Conservation (phyloP, 2,113 vertebrate species). For the Apteryx mantelli region DNA sequence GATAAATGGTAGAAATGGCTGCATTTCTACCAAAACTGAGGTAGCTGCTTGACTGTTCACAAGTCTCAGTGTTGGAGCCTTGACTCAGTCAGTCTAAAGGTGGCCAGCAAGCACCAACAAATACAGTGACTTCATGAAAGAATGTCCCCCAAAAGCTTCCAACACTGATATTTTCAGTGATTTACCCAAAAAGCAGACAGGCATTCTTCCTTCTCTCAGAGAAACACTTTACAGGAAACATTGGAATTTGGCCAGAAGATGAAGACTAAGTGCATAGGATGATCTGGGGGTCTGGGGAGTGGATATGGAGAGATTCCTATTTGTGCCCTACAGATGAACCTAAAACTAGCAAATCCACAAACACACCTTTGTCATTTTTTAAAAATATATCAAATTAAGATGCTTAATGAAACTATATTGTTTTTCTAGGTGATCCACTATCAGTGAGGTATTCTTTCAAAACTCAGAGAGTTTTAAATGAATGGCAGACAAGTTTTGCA, state of each 20-base stretch:
- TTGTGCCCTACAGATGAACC: background rate
- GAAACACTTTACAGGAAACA: background rate
- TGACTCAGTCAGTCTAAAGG: background rate
- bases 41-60: background rate
- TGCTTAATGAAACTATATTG: background rate
- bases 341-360: background rate
- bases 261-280: background rate
- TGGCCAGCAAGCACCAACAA: background rate
- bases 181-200: background rate
- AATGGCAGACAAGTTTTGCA: background rate
- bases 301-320: background rate
- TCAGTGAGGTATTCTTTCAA: background rate
- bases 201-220: background rate
- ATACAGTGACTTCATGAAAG: background rate
- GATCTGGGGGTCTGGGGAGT: background rate
- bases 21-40: background rate
- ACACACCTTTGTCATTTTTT: background rate
- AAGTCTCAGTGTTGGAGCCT: background rate
- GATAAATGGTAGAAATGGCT: background rate
- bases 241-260: background rate
- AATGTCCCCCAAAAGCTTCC: background rate
- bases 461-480: background rate
- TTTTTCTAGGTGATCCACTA: background rate
- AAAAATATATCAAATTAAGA: background rate
- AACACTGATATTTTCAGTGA: rapidly evolving